These are phyloP conservation scores for Carettochelys insculpta DNA, from an alignment of 2,113 vertebrate genomes.

Conservation along the genomic window DNA sequence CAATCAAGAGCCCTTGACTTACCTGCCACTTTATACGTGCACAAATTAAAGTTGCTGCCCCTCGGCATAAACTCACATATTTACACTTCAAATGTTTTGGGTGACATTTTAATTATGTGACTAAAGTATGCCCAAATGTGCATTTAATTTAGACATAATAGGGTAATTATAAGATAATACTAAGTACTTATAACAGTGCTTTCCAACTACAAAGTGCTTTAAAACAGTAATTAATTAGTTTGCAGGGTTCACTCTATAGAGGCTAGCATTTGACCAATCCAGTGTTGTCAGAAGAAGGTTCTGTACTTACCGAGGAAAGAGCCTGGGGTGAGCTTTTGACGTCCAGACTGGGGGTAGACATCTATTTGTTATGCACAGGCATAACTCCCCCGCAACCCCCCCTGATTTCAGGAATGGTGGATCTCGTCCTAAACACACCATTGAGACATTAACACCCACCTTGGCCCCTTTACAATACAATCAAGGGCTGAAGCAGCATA, in stretches of 20 bases:
- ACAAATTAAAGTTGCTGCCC: neutral
- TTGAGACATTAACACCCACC: neutral
- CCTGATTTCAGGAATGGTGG: neutral
- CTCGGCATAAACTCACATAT: neutral
- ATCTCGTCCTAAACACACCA: neutral
- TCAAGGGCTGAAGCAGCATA: neutral
- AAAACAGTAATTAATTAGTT: slow-evolving; percentile 17
- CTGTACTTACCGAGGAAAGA: neutral
- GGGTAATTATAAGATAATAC: neutral
- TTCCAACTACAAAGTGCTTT: slow-evolving; percentile 17
- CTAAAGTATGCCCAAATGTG: neutral
- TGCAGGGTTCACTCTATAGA: neutral
- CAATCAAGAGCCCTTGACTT: neutral
- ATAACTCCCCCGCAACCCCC: neutral
- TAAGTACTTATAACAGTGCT: slow-evolving; percentile 43
- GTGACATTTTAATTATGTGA: neutral
- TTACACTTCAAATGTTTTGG: neutral
- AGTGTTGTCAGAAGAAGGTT: neutral
- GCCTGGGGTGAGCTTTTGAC: neutral
- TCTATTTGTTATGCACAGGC: neutral
- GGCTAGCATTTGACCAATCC: neutral
- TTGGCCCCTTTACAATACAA: neutral
- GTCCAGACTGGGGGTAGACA: neutral
- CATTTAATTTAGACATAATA: slow-evolving; percentile 1
- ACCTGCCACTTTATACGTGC: neutral